These are phyloP conservation scores for Gasterosteus aculeatus DNA, from an alignment of 2,113 vertebrate genomes.

Conservation along the genomic window DNA sequence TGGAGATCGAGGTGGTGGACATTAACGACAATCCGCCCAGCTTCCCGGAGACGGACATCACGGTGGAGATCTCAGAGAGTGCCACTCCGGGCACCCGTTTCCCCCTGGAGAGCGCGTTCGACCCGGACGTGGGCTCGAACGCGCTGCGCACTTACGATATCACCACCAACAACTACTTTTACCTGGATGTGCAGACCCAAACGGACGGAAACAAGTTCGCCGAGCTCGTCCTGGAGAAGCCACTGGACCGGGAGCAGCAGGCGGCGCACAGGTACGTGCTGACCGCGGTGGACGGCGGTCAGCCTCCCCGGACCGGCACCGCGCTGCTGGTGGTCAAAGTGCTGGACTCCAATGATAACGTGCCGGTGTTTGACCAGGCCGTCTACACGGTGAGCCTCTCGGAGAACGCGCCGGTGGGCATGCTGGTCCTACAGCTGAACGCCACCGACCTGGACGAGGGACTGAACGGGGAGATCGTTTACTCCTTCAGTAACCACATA, in stretches of 20 bases:
- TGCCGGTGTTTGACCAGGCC: conserved; percentile 93
- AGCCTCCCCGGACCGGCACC: conserved; percentile 92
- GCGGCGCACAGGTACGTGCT: conserved; percentile 95
- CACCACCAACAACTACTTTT: conserved; percentile 94
- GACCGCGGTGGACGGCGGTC: conserved; percentile 95
- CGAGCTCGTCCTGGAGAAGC: conserved; percentile 93
- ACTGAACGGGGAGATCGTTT: conserved; percentile 93
- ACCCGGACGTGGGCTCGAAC: conserved; percentile 96
- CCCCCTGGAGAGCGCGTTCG: conserved; percentile 96
- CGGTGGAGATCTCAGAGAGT: conserved; percentile 97
- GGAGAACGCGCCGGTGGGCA: conserved; percentile 93
- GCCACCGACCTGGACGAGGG: conserved; percentile 96
- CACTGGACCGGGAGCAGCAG: conserved; percentile 95
- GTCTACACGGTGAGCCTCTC: conserved; percentile 92
- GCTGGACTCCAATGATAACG: conserved; percentile 97
- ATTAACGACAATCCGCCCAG: conserved; percentile 96
- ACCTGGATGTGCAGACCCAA: conserved; percentile 96
- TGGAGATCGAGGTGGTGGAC: conserved; percentile 96
- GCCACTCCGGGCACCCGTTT: conserved; percentile 96
- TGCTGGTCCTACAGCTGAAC: conserved; percentile 93
- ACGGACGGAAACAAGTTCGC: conserved; percentile 95
- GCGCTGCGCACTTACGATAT: conserved; percentile 96
- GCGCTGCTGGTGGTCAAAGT: conserved; percentile 94
- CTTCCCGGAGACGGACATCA: conserved; percentile 95
- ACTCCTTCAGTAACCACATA: conserved; percentile 96